Percentiles rank a stretch among this genome's conserved stretches.
These are phyloP conservation scores for Myotis vivesi DNA, from an alignment of 2,797 vertebrate species.

Conservation along the genomic window DNA sequence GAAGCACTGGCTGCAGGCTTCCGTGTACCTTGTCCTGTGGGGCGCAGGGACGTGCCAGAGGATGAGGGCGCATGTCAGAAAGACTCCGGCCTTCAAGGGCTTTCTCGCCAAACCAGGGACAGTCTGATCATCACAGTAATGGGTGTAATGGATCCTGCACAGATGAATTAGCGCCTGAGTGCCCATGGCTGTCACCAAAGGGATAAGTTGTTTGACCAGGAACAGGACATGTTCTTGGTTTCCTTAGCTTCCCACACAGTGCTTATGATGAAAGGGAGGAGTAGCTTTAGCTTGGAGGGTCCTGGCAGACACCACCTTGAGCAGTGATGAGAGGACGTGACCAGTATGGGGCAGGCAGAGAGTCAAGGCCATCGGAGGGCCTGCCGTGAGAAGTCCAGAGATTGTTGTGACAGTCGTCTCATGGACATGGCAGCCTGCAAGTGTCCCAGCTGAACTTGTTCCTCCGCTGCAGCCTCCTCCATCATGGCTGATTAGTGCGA, in stretches of 20 bases:
- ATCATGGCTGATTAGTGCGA: fast-evolving
- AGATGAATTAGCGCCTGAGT: not conserved
- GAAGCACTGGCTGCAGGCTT: not conserved
- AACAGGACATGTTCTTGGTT: not conserved
- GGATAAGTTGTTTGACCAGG: not conserved
- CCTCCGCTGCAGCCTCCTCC: not conserved
- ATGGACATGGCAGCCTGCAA: not conserved
- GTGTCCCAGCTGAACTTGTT: not conserved
- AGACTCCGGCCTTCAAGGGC: not conserved
- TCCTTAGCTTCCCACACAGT: not conserved
- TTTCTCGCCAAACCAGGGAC: not conserved
- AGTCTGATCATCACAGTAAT: not conserved
- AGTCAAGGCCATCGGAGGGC: not conserved
- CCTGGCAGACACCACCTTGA: not conserved
- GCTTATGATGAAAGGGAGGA: not conserved
- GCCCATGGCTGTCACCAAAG: not conserved
- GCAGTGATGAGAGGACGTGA: not conserved
- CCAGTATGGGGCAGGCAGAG: not conserved
- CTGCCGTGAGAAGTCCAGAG: not conserved
- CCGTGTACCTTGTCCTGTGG: not conserved
- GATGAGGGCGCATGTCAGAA: not conserved
- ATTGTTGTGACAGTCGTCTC: not conserved
- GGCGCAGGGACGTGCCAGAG: not conserved
- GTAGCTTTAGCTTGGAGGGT: not conserved
- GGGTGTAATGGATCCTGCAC: no score